Base-by-base conservation (phyloP, 2,797 vertebrate genomes). In the Cyprinella venusta region DNA sequence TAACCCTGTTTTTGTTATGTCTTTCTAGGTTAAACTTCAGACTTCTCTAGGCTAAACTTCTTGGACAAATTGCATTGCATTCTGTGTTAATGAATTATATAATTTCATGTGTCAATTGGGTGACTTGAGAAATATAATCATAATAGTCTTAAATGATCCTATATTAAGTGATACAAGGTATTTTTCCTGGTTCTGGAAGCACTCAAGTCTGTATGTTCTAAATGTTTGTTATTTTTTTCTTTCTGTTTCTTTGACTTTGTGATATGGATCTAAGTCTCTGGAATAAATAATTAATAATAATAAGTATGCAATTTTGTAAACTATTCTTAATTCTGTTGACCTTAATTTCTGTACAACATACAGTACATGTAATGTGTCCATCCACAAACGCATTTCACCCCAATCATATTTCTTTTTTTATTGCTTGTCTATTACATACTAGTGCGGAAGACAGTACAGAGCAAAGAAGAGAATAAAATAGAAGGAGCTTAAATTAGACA, bases 401-500 rank as follows among this genome's bases (percentile, higher is more conserved):
- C 4, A 70, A 18, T 48, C 24, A 15, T 26, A 71, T 30, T 50
- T 71, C 5, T 33, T 50, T n/a, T 71, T 50, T 71, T 15, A 50
- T 71, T 71, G 16, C 45, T 50, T 50, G 16, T 50, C 50, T 54
- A 16, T 84, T 74, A 74, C 78, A 74, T 48, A 64, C 61, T 38
- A 30, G 13, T 70, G 10, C 24, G 12, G 50, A 52, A 81, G 50
- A 10, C 36, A n/a, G 21, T 10, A 56, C n/a, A 69, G 24, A 16
- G 19, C 5, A 65, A 80, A 82, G 21, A 83, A 64, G n/a, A 8
- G 10, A 30, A 63, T 19, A 40, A 40, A 82, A 80, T 30, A 19
- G 42, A 54, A 38, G 50, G 30, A 72, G 74, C 36, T 30, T 26
- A 59, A 80, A 64, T 30, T 10, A 75, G 70, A 83, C 64, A 85